These are phyloP conservation scores for Torymus texanus DNA, from an alignment of 2,888 invertebrate species.

Conservation along the genomic window DNA sequence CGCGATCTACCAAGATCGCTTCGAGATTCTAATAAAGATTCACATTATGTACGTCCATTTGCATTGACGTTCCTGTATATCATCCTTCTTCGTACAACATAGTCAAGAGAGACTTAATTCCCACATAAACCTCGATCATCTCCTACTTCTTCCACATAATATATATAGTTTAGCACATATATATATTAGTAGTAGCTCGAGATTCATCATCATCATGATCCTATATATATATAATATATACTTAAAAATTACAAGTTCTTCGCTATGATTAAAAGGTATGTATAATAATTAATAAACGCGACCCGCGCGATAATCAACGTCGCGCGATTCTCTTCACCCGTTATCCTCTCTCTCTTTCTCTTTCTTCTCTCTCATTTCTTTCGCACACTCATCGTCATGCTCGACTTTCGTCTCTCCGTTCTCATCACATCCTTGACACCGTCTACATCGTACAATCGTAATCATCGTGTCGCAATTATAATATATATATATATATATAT, in stretches of 20 bases:
- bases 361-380: neutral
- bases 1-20: neutral
- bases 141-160: neutral
- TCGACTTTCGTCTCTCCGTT: too few species aligned
- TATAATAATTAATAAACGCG: slow-evolving; percentile 42
- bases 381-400: slow-evolving; percentile 3
- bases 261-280: slow-evolving; percentile 37
- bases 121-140: neutral
- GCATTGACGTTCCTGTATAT: too few species aligned
- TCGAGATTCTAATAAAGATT: slow-evolving; percentile 11
- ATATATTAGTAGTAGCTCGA: too few species aligned
- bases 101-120: too few species aligned
- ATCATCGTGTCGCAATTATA: too few species aligned
- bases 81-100: too few species aligned
- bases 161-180: neutral
- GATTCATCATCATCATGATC: neutral
- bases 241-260: slow-evolving; percentile 38
- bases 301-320: slow-evolving; percentile 43
- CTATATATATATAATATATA: slow-evolving; percentile 27
- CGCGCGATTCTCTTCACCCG: slow-evolving; percentile 15
- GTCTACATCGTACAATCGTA: too few species aligned
- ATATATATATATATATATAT: too few species aligned
- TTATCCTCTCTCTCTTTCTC: neutral
- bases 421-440: too few species aligned
- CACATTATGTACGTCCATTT: neutral